Conservation (phyloP, 92 coral and sea anemone species). For the Parazoanthus atlanticus region DNA sequence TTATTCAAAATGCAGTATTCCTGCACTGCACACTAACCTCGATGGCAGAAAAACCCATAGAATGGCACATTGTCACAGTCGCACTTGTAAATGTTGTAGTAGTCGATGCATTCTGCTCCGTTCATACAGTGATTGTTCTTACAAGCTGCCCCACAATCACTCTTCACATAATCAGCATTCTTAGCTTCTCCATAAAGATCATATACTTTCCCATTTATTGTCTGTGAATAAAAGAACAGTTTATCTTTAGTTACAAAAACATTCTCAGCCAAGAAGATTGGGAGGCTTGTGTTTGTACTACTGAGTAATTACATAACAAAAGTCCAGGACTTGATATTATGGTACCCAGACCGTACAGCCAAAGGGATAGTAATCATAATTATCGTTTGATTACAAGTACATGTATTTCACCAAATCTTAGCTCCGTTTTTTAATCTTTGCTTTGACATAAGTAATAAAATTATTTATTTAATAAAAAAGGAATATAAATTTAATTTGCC, state of each 20-base stretch:
- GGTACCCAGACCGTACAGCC: too few species aligned
- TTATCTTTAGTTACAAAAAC: neutral
- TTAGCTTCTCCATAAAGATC: conserved; percentile 66
- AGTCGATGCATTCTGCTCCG: conserved; percentile 70
- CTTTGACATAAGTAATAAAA: too few species aligned
- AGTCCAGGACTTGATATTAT: too few species aligned
- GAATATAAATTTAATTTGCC: too few species aligned
- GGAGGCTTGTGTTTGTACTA: neutral
- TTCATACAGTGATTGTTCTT: conserved; percentile 52
- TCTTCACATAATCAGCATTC: conserved; percentile 56
- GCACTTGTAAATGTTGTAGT: conserved; percentile 77
- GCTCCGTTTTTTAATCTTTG: too few species aligned
- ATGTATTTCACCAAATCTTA: too few species aligned
- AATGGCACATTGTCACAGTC: conserved; percentile 82
- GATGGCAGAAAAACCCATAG: conserved; percentile 78
- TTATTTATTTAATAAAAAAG: too few species aligned
- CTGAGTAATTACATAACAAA: too few species aligned
- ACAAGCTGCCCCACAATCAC: conserved; percentile 80
- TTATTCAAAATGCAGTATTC: neutral
- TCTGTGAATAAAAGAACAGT: conserved; percentile 45
- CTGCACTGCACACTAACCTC: conserved; percentile 48
- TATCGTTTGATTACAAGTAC: too few species aligned
- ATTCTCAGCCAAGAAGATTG: neutral
- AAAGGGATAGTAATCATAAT: too few species aligned
- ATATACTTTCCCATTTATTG: conserved; percentile 72